A percentile compares a stretch with the other conserved stretches of the same genome.
phyloP scores from a whole-genome alignment of 2,797 vertebrate species.

The Crocidura indochinensis region DNA sequence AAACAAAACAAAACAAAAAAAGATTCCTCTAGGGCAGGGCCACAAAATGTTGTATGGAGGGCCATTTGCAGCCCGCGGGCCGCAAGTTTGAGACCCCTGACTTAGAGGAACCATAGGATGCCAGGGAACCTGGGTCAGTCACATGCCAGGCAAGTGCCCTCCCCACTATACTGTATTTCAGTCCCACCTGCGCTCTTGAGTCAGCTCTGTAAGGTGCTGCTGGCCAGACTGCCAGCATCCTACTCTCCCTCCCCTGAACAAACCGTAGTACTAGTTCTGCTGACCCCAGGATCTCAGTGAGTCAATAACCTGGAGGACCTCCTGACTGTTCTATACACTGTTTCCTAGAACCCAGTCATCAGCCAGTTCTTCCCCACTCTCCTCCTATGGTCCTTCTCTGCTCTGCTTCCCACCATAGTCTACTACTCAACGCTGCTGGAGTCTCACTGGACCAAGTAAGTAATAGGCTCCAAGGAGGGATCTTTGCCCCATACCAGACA shows the following conservation, averaged over 20 bases:
- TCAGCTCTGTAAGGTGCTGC: neutral
- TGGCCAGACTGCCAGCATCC: too few relatives aligned
- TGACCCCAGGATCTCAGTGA: neutral
- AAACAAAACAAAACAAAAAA: too few relatives aligned
- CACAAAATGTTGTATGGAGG: too few relatives aligned
- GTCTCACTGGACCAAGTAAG: constrained; percentile 98
- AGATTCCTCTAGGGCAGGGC: too few relatives aligned
- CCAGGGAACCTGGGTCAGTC: too few relatives aligned
- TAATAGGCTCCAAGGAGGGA: accelerated
- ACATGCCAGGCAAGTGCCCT: too few relatives aligned
- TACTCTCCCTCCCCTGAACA: neutral
- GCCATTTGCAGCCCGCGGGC: too few relatives aligned
- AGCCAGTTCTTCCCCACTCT: constrained; percentile 98
- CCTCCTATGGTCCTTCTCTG: constrained; percentile 96
- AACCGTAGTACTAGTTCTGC: neutral
- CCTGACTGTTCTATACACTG: neutral
- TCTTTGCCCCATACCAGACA: accelerated
- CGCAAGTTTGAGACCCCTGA: too few relatives aligned
- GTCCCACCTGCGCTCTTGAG: too few relatives aligned
- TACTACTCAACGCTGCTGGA: constrained; percentile 97
- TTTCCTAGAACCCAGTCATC: constrained; percentile 94
- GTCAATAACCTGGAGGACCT: accelerated
- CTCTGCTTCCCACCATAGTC: constrained; percentile 95
- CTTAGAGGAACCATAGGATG: too few relatives aligned
- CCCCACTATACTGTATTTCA: too few relatives aligned